Base-by-base conservation (phyloP, 2,888 invertebrate genomes). In the Myathropa florea region DNA sequence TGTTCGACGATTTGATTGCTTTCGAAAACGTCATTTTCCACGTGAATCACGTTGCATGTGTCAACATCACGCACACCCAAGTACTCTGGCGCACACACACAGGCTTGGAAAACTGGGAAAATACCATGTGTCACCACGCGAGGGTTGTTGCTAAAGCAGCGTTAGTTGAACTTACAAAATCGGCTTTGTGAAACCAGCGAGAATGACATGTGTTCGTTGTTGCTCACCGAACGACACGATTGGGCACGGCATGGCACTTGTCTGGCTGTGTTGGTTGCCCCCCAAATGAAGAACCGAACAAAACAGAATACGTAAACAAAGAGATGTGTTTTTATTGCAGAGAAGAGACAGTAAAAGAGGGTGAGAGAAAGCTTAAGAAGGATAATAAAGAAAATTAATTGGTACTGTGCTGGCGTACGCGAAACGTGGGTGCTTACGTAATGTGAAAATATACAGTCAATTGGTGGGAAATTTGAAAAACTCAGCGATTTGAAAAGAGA, bases 11-110 rank as follows among this genome's bases (percentile, higher is more conserved):
- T 72, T 57, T 63, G 36, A 21, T 63, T 7, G 21, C 4, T n/a
- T 60, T 80, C 33, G 30, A 12, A 28, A 46, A 85, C 82, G 82
- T 82, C 68, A 82, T 33, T 73, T 77, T 77, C 77, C 77, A 85
- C 81, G 73, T 82, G 82, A 85, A 78, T 77, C 84, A 85, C 72
- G 59, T 77, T 77, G 72, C 65, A 72, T 85, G 81, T 72, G 53
- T 61, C 71, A 71, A 79, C 30, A 67, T 30, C 64, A 57, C 36
- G 18, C 70, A 53, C 33, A 80, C 64, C 67, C 26, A 60, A 33
- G 30, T 33, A 67, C 39, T n/a, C 65, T 9, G 12, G 26, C 23
- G 36, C 26, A 9, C 30, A 71, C 23, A 36, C 46, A 28, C 28
- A 60, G 28, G 24, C 55, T 33, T 21, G 76, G 73, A 65, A 70